A percentile compares a stretch with the other conserved stretches of the same genome.
phyloP scores from a whole-genome alignment of 2,888 invertebrate genomes.

The Neoscelio sp. region DNA sequence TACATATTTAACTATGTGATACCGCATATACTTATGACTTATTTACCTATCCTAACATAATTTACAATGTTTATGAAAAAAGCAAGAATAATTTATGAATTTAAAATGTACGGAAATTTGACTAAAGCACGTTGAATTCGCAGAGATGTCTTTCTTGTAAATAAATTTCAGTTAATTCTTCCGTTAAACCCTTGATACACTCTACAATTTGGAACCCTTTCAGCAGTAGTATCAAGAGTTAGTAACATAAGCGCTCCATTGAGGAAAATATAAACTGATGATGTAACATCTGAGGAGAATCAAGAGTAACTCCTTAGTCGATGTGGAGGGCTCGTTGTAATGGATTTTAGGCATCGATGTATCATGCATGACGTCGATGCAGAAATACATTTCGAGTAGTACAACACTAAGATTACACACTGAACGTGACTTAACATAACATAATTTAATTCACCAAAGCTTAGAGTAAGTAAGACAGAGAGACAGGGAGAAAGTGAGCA shows the following conservation, averaged over 20 bases:
- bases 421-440: conserved; percentile 76
- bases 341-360: conserved; percentile 3
- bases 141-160: not conserved
- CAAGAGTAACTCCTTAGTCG: not conserved
- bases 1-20: too few species aligned
- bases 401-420: conserved; percentile 77
- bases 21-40: too few species aligned
- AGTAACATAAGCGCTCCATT: conserved; percentile 9
- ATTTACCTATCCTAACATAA: too few species aligned
- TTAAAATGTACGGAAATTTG: not conserved
- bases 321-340: conserved; percentile 9
- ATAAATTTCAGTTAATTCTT: conserved; percentile 19
- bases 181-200: conserved; percentile 3
- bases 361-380: conserved; percentile 16
- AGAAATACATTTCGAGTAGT: conserved; percentile 73
- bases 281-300: conserved; percentile 18
- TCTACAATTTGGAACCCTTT: conserved; percentile 13
- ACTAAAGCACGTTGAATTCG: conserved; percentile 1
- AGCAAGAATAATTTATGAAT: not conserved
- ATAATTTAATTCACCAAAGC: conserved; percentile 74
- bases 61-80: too few species aligned
- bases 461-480: conserved; percentile 1
- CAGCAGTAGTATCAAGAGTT: conserved; percentile 5
- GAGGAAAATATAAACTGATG: conserved; percentile 15
- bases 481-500: not conserved